A percentile compares a stretch with the other conserved stretches of the same genome.
Evolutionary conservation across 2,888 invertebrate genomes (phyloP).

Genomic region (Pyrrhia umbra): DNA sequence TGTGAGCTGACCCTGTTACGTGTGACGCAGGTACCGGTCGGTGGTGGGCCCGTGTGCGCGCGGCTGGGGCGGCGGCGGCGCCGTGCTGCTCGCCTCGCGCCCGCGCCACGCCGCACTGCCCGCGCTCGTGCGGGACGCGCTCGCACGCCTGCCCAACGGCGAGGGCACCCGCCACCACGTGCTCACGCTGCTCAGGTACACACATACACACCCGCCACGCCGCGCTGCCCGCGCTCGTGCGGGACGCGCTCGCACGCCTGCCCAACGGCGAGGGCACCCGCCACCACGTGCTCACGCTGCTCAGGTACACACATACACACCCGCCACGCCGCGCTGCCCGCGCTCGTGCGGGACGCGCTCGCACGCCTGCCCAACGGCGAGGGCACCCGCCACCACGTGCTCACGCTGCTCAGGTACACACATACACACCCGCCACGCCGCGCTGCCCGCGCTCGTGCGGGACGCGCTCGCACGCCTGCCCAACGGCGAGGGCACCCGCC

Average conservation of each 20-base stretch:
- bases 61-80: constrained; percentile 93
- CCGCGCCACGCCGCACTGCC: constrained; percentile 97
- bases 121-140: constrained; percentile 97
- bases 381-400: constrained; percentile 97
- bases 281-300: constrained; percentile 97
- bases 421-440: constrained; percentile 97
- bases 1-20: too few species aligned
- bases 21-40: constrained; percentile 73
- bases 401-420: too few species aligned
- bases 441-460: constrained; percentile 96
- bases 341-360: constrained; percentile 97
- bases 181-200: constrained; percentile 94
- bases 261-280: constrained; percentile 98
- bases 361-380: constrained; percentile 98
- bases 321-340: constrained; percentile 96
- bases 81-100: constrained; percentile 94
- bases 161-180: constrained; percentile 98
- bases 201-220: background rate
- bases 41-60: constrained; percentile 80
- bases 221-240: constrained; percentile 93
- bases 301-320: too few species aligned
- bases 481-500: constrained; percentile 97
- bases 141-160: constrained; percentile 97
- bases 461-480: constrained; percentile 98
- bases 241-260: constrained; percentile 97